Conservation (phyloP, 2,888 invertebrate species). For the Philaethria dido region DNA sequence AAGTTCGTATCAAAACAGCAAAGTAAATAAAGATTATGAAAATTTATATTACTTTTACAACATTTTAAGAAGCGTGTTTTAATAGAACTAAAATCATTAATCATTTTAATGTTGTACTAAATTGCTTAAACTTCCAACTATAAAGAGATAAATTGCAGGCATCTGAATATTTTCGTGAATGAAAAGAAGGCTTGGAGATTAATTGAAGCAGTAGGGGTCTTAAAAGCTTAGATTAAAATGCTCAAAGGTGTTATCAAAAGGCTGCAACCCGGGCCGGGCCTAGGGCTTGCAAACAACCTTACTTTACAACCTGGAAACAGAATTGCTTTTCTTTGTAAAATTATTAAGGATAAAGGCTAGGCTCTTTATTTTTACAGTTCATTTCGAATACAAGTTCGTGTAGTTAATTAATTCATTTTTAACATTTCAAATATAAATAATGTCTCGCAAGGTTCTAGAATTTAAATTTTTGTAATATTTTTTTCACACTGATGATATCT, state of each 20-base stretch:
- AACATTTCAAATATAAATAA: constrained; percentile 23
- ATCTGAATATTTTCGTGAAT: constrained; percentile 37
- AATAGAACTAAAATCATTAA: constrained; percentile 29
- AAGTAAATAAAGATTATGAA: not conserved
- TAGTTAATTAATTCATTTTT: constrained; percentile 19
- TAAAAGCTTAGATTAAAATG: constrained; percentile 54
- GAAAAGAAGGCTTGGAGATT: constrained; percentile 48
- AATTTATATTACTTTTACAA: constrained; percentile 3
- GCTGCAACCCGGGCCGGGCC: constrained; percentile 46
- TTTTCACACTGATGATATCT: not conserved
- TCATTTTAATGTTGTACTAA: constrained; percentile 23
- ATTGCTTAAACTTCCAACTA: constrained; percentile 33
- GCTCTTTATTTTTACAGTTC: constrained; percentile 23
- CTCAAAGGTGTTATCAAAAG: constrained; percentile 55
- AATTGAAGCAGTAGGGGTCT: constrained; percentile 44
- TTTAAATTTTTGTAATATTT: not conserved
- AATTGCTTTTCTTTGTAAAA: constrained; percentile 17
- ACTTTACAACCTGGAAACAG: constrained; percentile 15
- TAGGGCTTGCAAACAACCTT: constrained; percentile 30
- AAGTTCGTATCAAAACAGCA: not conserved
- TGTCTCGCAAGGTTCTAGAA: constrained; percentile 27
- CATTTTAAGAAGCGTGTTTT: not conserved
- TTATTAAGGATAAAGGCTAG: constrained; percentile 17
- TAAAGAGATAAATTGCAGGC: constrained; percentile 27
- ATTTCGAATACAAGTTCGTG: constrained; percentile 13